These are phyloP conservation scores for Limnephilus auricula DNA, from an alignment of 2,888 invertebrate genomes.

Conservation along the genomic window DNA sequence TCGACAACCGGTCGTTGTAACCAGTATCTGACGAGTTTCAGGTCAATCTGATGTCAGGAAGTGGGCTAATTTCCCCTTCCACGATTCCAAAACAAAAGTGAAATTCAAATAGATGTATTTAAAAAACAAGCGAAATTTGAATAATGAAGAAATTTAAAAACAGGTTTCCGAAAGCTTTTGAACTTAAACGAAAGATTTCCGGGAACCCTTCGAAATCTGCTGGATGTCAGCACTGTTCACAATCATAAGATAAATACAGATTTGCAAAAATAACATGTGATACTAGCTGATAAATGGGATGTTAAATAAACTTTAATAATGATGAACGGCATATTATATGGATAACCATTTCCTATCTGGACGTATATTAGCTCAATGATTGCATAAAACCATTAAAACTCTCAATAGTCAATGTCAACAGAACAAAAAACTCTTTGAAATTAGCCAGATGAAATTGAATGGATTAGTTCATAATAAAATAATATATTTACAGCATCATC, in stretches of 20 bases:
- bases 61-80: no score
- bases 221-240: not conserved
- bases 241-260: not conserved
- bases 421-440: conserved; percentile 37
- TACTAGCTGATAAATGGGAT: not conserved
- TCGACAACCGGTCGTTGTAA: no score
- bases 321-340: conserved; percentile 4
- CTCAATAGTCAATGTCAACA: conserved; percentile 16
- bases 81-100: no score
- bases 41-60: no score
- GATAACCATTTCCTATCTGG: not conserved
- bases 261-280: not conserved
- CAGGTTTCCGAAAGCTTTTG: no score
- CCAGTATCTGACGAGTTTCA: no score
- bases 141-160: no score
- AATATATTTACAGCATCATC: not conserved
- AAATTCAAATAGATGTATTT: no score
- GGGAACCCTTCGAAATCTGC: no score
- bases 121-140: no score
- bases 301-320: not conserved
- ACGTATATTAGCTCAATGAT: conserved; percentile 11
- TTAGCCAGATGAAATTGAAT: conserved; percentile 16
- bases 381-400: conserved; percentile 14
- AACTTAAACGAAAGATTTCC: no score
- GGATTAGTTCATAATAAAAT: not conserved